Base-by-base conservation (phyloP, 2,888 invertebrate species). In the Leptopilina syphax region DNA sequence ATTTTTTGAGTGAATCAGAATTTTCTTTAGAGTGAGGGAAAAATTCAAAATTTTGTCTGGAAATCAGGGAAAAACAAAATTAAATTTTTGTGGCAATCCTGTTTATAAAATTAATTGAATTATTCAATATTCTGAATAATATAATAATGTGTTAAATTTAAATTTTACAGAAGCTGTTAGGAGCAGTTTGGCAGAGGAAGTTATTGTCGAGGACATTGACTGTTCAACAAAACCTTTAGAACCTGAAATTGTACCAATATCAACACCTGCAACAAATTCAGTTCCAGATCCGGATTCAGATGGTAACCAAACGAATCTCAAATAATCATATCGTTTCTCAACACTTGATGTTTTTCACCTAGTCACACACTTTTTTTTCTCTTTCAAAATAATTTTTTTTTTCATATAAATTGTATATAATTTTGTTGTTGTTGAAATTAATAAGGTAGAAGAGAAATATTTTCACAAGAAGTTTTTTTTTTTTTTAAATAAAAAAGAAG, bases 161-260 rank as follows among this genome's bases (percentile, higher is more conserved):
- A 54, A 54, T 54, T 60, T 81, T 18, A 3, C 82, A 92, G 92
- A 92, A 81, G 92, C 92, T 5, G 90, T 91, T 63, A 88, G 91
- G 78, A 92, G 91, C 81, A 92, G 91, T 78, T 86, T 92, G 78
- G 92, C 91, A 0, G 92, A 92, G 84, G 92, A 92, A 85, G 91
- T 90, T 6, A 88, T 91, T n/a, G 92, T 90, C 1, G 91, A 92
- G 80, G 91, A 91, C 66, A 81, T 86, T 70, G 90, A 91, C 78
- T 88, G 88, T 80, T 82, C 86, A 18, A 86, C 87, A 41, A 91
- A 90, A 70, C 90, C 90, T 1, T 81, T 90, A 12, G 87, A 90
- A 80, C 90, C 90, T 3, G 91, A 91, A 85, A 81, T 90, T 68
- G 84, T 90, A 60, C 89, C 90, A 27, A 65, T 88, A 81, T 86